These are phyloP conservation scores for Cabera pusaria DNA, from an alignment of 2,888 invertebrate genomes.

Conservation along the genomic window DNA sequence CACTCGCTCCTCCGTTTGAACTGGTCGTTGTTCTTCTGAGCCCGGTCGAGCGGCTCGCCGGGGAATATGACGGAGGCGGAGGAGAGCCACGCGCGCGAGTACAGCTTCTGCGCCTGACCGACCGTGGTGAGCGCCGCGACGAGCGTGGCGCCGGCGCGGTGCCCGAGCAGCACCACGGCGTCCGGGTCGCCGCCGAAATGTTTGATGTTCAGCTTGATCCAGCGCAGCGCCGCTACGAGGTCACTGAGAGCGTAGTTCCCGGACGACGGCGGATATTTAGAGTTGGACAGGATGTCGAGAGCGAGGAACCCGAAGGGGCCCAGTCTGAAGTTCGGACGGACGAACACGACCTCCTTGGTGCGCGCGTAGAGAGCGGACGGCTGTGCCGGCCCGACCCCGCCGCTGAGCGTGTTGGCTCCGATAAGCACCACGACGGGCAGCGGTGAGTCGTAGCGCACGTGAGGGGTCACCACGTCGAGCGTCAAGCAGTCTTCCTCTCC, in stretches of 20 bases:
- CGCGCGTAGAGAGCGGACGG: conserved; percentile 91
- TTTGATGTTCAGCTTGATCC: conserved; percentile 92
- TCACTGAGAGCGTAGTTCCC: conserved; percentile 95
- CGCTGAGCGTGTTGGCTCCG: conserved; percentile 90
- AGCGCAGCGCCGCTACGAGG: conserved; percentile 88
- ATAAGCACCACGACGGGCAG: conserved; percentile 92
- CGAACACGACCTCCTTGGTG: conserved; percentile 91
- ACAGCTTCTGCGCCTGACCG: conserved; percentile 85
- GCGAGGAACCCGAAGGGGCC: conserved; percentile 93
- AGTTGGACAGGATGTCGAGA: conserved; percentile 86
- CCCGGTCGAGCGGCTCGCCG: conserved; percentile 83
- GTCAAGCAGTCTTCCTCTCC: conserved; percentile 93
- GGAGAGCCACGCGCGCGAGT: conserved; percentile 90
- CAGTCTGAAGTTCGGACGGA: conserved; percentile 92
- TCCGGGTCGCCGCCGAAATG: conserved; percentile 92
- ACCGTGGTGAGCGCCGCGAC: conserved; percentile 89
- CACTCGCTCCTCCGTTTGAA: conserved; percentile 84
- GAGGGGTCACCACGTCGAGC: conserved; percentile 92
- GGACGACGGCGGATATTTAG: conserved; percentile 88
- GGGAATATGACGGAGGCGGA: conserved; percentile 90
- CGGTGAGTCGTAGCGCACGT: conserved; percentile 90
- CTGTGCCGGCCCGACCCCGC: conserved; percentile 88
- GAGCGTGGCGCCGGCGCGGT: conserved; percentile 92
- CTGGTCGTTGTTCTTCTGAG: conserved; percentile 84
- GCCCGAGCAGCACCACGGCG: conserved; percentile 92